Conservation (phyloP, 1,140 invertebrate genomes). For the Palaemon carinicauda region DNA sequence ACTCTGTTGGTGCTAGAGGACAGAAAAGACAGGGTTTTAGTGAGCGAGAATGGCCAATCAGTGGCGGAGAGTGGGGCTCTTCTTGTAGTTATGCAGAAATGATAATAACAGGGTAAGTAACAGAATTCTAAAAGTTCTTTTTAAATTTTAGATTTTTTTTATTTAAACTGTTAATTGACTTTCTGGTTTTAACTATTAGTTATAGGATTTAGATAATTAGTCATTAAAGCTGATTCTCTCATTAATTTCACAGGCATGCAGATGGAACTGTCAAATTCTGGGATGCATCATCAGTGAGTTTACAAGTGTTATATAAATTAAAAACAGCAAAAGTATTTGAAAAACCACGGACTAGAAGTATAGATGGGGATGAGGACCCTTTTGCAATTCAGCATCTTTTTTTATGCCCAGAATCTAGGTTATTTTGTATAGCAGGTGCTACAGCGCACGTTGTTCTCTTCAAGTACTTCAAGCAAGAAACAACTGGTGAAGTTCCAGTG, state of each 20-base stretch:
- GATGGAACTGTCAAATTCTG: constrained; percentile 97
- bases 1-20: constrained; percentile 82
- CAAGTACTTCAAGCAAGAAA: constrained; percentile 92
- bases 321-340: constrained; percentile 97
- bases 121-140: not conserved
- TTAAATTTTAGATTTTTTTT: not conserved
- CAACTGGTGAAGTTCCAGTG: constrained; percentile 72
- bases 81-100: constrained; percentile 96
- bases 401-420: constrained; percentile 90
- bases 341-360: constrained; percentile 67
- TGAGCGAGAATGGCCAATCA: constrained; percentile 94
- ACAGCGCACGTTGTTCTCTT: constrained; percentile 93
- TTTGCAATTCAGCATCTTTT: constrained; percentile 93
- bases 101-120: constrained; percentile 87
- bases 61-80: constrained; percentile 89
- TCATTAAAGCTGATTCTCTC: constrained; percentile 2
- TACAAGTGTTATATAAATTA: constrained; percentile 96
- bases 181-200: no score
- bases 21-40: constrained; percentile 85
- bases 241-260: constrained; percentile 80
- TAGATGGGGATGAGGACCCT: constrained; percentile 78
- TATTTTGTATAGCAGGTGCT: constrained; percentile 87
- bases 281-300: constrained; percentile 92
- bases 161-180: not conserved
- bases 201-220: not conserved